Evolutionary conservation across 2,888 invertebrate species (phyloP), one percentile per base, ranked within the genome.

Genomic region (Xanthia togata): DNA sequence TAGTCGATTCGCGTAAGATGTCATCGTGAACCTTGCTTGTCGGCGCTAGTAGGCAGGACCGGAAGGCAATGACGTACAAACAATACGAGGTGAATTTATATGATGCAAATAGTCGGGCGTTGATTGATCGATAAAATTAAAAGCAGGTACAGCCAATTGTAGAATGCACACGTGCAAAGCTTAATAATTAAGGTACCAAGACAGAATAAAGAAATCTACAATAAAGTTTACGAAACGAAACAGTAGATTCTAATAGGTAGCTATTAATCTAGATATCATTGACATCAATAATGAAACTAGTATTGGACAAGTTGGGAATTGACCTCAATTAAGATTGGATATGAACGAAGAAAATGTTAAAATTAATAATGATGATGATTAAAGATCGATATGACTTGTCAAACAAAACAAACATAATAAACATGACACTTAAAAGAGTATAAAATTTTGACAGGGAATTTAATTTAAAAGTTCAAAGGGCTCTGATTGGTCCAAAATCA

Each of bases 51-150:
- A 79, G 76, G 75, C 81, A 79, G 86, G 84, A 89, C 91, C 93
- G 93, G 92, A 93, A 93, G 90, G 89, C 85, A 86, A 86, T 91
- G 91, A 92, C 91, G 92, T 87, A 86, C 86, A 77, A 79, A 88
- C 83, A 89, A 88, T 85, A 91, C 90, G 89, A 91, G 91, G 91
- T 88, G 89, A 90, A 91, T 91, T 89, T 85, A 88, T 89, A 89
- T 87, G 89, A 91, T 89, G 87, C 90, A 86, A 91, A 92, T 89
- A 76, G 80, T 81, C 77, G 78, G 86, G 84, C 84, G 85, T 84
- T 83, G 88, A 91, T 88, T 84, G 90, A 89, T 88, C 79, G 76
- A 77, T 79, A 84, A 84, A 75, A 89, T 89, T 76, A 84, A 81
- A 87, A 82, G 84, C 76, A 86, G 80, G 81, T 83, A 81, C 71